Evolutionary conservation across 2,113 vertebrate species (phyloP).

Genomic region (Reinhardtius hippoglossoides): DNA sequence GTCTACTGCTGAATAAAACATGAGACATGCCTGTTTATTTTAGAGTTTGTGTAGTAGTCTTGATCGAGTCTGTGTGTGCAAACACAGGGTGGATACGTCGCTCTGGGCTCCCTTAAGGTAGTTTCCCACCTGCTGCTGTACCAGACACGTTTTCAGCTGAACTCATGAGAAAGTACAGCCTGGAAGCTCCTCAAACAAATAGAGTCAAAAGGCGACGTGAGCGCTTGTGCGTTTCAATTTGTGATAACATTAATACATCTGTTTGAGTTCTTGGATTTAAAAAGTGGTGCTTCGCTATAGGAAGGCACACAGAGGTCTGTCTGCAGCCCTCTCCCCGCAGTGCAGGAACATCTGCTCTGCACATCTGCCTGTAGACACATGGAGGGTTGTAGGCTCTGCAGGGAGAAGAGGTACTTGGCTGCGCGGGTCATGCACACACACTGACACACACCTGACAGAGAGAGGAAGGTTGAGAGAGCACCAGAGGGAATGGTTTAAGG

Average conservation of each 20-base stretch:
- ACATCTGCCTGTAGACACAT: slow-evolving; percentile 71
- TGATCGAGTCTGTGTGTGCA: slow-evolving; percentile 29
- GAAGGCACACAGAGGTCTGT: slow-evolving; percentile 16
- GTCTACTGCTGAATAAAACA: slow-evolving; percentile 68
- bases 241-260: not conserved
- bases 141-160: slow-evolving; percentile 22
- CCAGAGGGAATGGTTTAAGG: not conserved
- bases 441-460: slow-evolving; percentile 48
- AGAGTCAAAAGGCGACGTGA: slow-evolving; percentile 1
- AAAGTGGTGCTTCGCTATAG: not conserved
- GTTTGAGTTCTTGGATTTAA: not conserved
- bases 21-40: slow-evolving; percentile 31
- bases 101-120: not conserved
- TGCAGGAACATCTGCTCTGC: slow-evolving; percentile 74
- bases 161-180: not conserved
- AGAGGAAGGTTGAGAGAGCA: slow-evolving; percentile 7
- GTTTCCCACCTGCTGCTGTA: not conserved
- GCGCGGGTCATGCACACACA: slow-evolving; percentile 26
- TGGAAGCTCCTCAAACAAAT: slow-evolving; percentile 9
- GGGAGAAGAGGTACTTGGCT: slow-evolving; percentile 50
- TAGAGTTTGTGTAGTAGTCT: slow-evolving; percentile 25
- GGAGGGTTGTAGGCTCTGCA: slow-evolving; percentile 39
- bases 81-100: slow-evolving; percentile 3
- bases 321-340: slow-evolving; percentile 48
- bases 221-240: not conserved